Conservation (phyloP, 2,888 invertebrate species). For the Rutpela maculata region DNA sequence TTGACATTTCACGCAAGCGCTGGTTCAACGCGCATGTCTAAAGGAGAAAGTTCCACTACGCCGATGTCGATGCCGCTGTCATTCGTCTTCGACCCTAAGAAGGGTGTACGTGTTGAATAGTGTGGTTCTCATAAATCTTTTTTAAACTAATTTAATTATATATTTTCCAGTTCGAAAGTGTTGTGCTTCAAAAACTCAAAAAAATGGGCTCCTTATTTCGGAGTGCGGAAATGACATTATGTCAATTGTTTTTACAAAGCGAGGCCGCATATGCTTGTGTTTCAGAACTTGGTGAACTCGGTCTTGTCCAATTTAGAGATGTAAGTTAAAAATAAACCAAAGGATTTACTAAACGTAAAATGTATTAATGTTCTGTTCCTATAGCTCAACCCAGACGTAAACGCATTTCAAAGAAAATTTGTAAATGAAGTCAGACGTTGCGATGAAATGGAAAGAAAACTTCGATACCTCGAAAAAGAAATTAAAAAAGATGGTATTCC, state of each 20-base stretch:
- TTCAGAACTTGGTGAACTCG: constrained; percentile 97
- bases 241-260: constrained; percentile 98
- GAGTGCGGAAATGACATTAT: constrained; percentile 98
- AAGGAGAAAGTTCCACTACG: constrained; percentile 25
- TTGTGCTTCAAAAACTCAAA: constrained; percentile 39
- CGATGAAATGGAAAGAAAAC: constrained; percentile 98
- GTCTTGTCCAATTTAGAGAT: constrained; percentile 97
- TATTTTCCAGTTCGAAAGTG: constrained; percentile 2
- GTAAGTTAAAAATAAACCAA: constrained; percentile 76
- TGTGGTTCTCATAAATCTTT: neutral
- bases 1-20: constrained; percentile 4
- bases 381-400: constrained; percentile 97
- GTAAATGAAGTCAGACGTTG: constrained; percentile 98
- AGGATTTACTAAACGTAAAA: neutral
- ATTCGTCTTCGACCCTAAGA: constrained; percentile 50
- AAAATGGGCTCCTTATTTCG: constrained; percentile 94
- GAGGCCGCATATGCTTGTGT: constrained; percentile 99
- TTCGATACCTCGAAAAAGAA: constrained; percentile 97
- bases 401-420: constrained; percentile 98
- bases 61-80: constrained; percentile 42
- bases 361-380: neutral
- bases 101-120: constrained; percentile 45
- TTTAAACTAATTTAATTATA: neutral
- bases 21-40: constrained; percentile 14
- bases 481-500: constrained; percentile 97